Conservation (phyloP, 2,113 vertebrate species). For the Tautogolabrus adspersus region DNA sequence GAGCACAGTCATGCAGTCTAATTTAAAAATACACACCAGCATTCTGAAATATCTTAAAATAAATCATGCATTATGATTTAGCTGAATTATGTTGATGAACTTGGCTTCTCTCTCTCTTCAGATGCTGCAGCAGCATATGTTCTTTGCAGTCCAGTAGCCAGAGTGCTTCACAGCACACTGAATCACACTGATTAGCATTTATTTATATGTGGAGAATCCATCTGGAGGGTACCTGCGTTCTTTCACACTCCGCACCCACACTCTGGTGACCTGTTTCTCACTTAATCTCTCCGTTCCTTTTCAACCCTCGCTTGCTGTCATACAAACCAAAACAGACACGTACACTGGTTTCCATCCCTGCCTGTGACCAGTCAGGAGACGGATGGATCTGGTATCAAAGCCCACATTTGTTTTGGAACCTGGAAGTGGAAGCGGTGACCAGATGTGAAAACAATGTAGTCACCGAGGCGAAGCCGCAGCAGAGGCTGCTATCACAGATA, state of each 20-base stretch:
- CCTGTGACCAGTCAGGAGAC: constrained; percentile 42
- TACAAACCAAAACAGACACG: not conserved
- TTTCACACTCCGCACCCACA: constrained; percentile 46
- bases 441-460: constrained; percentile 72
- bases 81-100: constrained; percentile 19
- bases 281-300: not conserved
- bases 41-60: constrained; percentile 9
- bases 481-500: constrained; percentile 50
- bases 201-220: constrained; percentile 40
- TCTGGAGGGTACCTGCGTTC: constrained; percentile 48
- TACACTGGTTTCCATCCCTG: constrained; percentile 17
- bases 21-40: constrained; percentile 30
- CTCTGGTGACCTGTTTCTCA: constrained; percentile 34
- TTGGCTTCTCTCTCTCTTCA: constrained; percentile 8
- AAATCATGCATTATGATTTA: constrained; percentile 1
- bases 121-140: constrained; percentile 43
- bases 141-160: constrained; percentile 35
- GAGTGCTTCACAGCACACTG: constrained; percentile 17
- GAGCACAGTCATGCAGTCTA: not conserved
- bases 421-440: constrained; percentile 46
- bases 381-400: constrained; percentile 52
- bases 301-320: constrained; percentile 9
- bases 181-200: constrained; percentile 26
- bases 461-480: constrained; percentile 48
- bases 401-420: constrained; percentile 70